Evolutionary conservation across 2,888 invertebrate genomes (phyloP), one percentile per base, ranked within the genome.

Genomic region (Mylabris sibirica): DNA sequence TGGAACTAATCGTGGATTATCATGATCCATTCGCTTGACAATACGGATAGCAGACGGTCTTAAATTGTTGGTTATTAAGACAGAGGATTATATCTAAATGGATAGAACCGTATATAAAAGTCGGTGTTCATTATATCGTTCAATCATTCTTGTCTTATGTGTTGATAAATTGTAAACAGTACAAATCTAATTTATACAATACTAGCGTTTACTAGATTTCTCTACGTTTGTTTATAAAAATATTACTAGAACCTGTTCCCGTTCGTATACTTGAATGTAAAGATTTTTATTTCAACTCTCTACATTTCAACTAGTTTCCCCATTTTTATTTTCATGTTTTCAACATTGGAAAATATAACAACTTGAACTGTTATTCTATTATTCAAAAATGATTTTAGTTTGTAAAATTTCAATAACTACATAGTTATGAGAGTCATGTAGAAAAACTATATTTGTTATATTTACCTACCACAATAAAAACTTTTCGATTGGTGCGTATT

Each of bases 151-250:
- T n/a, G n/a, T n/a, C n/a, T 38, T 38, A 4, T 44, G 49, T 2
- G 22, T 57, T 24, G 9, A 6, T 12, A 4, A 14, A 57, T 4
- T 1, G 38, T 34, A 22, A 35, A 24, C 24, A 41, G n/a, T 1
- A 41, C 61, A n/a, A 61, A 34, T 61, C 24, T 61, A 35, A 61
- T 61, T 61, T 61, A 60, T 60, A 30, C 60, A 30, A 30, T 60
- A 60, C 60, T 22, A 34, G 11, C 22, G 11, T 34, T 61, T 38
- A 61, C 20, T 11, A 24, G 6, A 30, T 34, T 34, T 38, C 20
- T 38, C n/a, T 17, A 41, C 20, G 30, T 61, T 61, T 60, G 60
- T 38, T 61, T 20, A 61, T 35, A 12, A 20, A 61, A 38, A 61
- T 61, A 61, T 30, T 35, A 34, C 8, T n/a, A 35, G 2, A 61